Evolutionary conservation across 2,113 vertebrate species (phyloP).

Genomic region (Alexandromys fortis): DNA sequence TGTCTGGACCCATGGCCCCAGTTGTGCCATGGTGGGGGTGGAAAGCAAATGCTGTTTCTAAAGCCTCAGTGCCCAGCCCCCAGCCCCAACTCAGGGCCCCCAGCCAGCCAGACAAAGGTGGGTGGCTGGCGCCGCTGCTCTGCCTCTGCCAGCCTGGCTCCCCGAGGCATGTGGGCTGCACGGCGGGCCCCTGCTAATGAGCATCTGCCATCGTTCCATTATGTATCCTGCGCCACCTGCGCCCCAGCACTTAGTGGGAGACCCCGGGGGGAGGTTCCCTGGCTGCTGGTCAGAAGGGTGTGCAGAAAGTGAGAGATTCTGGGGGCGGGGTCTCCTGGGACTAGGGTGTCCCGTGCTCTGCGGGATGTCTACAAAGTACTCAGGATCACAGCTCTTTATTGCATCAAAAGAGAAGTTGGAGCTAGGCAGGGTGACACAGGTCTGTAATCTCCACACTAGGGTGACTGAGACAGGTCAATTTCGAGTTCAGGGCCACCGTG

Average conservation of each 20-base stretch:
- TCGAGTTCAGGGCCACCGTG: neutral
- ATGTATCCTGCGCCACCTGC: conserved; percentile 43
- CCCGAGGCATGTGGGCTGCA: conserved; percentile 25
- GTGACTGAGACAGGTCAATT: neutral
- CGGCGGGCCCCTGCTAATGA: conserved; percentile 37
- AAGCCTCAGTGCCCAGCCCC: neutral
- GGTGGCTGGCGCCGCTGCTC: neutral
- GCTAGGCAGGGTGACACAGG: neutral
- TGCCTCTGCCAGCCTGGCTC: neutral
- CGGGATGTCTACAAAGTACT: neutral
- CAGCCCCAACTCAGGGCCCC: neutral
- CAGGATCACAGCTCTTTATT: neutral
- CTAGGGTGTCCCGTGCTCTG: neutral
- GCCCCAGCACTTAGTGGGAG: conserved; percentile 57
- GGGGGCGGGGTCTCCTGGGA: neutral
- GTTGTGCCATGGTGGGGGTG: neutral
- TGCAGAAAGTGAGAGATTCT: neutral
- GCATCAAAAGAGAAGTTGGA: neutral
- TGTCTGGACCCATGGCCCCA: neutral
- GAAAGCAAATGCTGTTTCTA: neutral
- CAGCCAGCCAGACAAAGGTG: neutral
- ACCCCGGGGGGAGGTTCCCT: conserved; percentile 11
- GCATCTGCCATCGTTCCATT: conserved; percentile 40
- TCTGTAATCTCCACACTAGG: neutral
- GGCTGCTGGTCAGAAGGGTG: neutral